A percentile compares a stretch with the other conserved stretches of the same genome.
Evolutionary conservation across 1,140 invertebrate species (phyloP).

Genomic region (Anthonomus grandis): DNA sequence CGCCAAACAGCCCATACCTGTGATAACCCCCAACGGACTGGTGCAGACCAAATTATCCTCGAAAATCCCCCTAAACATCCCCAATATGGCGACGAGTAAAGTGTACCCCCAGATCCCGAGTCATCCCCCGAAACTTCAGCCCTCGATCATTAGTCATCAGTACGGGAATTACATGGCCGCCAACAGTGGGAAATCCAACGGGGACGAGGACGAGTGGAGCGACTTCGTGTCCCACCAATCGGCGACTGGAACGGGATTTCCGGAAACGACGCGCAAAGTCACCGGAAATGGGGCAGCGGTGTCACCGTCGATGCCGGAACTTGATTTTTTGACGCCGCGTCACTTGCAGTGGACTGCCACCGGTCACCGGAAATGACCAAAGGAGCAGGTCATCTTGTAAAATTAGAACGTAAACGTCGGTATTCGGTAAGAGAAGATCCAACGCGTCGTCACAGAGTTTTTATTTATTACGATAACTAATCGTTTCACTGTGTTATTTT

Average conservation of each 20-base stretch:
- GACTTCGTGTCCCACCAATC: slow-evolving; percentile 56
- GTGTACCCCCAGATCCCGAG: slow-evolving; percentile 14
- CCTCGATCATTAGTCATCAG: slow-evolving; percentile 44
- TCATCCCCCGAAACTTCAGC: slow-evolving; percentile 32
- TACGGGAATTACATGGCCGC: slow-evolving; percentile 22
- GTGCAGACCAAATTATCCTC: slow-evolving; percentile 39
- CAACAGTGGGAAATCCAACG: background rate
- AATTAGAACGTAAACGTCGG: too few species aligned
- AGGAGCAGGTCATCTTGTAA: slow-evolving; percentile 44
- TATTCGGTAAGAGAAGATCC: too few species aligned
- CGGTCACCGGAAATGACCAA: slow-evolving; percentile 41
- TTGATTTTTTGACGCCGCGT: slow-evolving; percentile 51
- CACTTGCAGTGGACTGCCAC: slow-evolving; percentile 31
- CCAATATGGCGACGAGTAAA: slow-evolving; percentile 21
- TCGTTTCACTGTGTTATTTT: too few species aligned
- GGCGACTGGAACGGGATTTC: background rate
- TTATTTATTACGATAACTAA: too few species aligned
- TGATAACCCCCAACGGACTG: slow-evolving; percentile 43
- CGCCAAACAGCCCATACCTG: slow-evolving; percentile 41
- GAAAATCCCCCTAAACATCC: slow-evolving; percentile 12
- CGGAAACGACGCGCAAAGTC: too few species aligned
- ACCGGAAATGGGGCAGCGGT: background rate
- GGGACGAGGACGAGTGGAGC: slow-evolving; percentile 61
- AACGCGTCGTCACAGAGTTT: too few species aligned
- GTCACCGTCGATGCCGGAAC: slow-evolving; percentile 46